Percentiles rank a stretch among this genome's conserved stretches.
Conservation (phyloP, 2,113 vertebrate genomes). For the Raja brachyura region DNA sequence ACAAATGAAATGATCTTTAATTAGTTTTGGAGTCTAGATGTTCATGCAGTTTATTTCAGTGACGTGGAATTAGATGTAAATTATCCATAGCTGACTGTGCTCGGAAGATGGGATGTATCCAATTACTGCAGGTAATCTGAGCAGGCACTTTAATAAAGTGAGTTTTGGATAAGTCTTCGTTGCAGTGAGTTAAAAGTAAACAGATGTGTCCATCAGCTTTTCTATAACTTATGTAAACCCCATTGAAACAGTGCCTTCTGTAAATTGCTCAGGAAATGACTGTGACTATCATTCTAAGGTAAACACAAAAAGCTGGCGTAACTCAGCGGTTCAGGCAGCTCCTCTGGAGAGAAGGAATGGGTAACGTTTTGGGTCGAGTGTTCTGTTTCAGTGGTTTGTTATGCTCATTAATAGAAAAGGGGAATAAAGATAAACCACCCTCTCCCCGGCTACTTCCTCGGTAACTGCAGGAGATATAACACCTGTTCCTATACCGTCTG, state of each 20-base stretch:
- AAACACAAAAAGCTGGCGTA: too few relatives aligned
- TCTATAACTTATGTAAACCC: background rate
- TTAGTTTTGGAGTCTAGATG: background rate
- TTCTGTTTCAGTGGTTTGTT: background rate
- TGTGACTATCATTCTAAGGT: background rate
- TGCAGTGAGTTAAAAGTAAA: background rate
- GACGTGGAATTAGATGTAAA: background rate
- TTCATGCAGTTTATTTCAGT: background rate
- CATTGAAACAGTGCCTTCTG: background rate
- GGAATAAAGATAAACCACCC: too few relatives aligned
- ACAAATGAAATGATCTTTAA: background rate
- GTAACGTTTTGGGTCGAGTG: too few relatives aligned
- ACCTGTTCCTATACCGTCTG: too few relatives aligned
- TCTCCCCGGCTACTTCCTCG: too few relatives aligned
- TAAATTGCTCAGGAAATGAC: background rate
- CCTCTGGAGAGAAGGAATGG: too few relatives aligned
- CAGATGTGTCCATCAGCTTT: background rate
- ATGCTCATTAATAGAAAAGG: background rate
- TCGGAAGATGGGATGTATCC: background rate
- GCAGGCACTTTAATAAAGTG: background rate
- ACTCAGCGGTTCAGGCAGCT: too few relatives aligned
- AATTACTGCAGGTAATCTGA: background rate
- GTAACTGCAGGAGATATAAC: too few relatives aligned
- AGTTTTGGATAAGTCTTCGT: background rate
- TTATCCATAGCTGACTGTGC: background rate